A percentile compares a stretch with the other conserved stretches of the same genome.
Conservation (phyloP, 2,888 invertebrate genomes). For the Calameuta pallipes region DNA sequence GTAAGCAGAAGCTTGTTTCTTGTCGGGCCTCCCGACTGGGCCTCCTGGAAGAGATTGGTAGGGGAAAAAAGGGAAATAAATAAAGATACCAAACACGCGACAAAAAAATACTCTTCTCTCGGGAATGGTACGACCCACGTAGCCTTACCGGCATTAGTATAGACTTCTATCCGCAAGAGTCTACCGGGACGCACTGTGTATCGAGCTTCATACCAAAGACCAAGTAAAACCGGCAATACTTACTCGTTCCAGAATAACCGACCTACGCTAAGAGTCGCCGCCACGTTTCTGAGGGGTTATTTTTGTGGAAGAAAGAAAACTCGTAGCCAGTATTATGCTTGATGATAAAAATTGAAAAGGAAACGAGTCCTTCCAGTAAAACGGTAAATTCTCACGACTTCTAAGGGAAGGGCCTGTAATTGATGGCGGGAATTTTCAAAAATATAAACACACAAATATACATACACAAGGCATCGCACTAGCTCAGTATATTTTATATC, state of each 20-base stretch:
- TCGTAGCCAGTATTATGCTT: background rate
- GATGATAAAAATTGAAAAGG: background rate
- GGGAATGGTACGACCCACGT: background rate
- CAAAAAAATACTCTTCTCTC: background rate
- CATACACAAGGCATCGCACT: background rate
- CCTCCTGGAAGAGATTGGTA: background rate
- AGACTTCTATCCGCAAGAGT: background rate
- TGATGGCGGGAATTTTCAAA: background rate
- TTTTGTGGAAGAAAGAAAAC: background rate
- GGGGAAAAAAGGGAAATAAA: background rate
- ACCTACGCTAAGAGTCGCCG: slow-evolving; percentile 36
- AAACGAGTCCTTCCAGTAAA: background rate
- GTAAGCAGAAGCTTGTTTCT: background rate
- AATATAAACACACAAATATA: background rate
- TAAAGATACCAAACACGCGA: background rate
- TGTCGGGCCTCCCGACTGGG: background rate
- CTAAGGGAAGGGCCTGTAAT: background rate
- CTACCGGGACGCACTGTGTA: background rate
- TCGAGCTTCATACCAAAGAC: background rate
- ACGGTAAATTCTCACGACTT: background rate
- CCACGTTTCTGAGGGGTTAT: background rate
- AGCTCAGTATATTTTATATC: slow-evolving; percentile 17
- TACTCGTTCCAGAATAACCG: slow-evolving; percentile 28
- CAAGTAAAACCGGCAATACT: background rate
- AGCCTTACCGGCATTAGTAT: background rate